Percentiles rank a stretch among this genome's conserved stretches.
These are phyloP conservation scores for Amazona guildingii DNA, from an alignment of 2,113 vertebrate species.

Conservation along the genomic window DNA sequence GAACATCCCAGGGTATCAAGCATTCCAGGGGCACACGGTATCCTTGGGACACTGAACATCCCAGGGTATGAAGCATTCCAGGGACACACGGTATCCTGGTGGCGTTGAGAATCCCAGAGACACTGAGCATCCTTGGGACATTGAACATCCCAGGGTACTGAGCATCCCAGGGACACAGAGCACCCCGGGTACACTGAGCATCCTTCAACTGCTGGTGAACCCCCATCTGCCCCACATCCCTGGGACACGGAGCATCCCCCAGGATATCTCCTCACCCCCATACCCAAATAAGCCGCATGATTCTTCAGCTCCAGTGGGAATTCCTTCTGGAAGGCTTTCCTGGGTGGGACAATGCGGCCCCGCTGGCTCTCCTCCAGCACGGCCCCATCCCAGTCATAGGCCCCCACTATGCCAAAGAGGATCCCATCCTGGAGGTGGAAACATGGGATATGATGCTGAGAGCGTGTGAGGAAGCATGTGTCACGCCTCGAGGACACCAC, in stretches of 20 bases:
- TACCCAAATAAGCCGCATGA: slow-evolving; percentile 93
- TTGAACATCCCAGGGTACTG: background rate
- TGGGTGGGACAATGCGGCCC: slow-evolving; percentile 74
- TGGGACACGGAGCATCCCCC: fast-evolving
- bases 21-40: background rate
- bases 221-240: background rate
- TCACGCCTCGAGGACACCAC: fast-evolving
- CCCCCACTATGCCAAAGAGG: slow-evolving; percentile 93
- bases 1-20: background rate
- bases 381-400: slow-evolving; percentile 92
- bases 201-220: background rate
- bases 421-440: slow-evolving; percentile 83
- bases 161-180: background rate
- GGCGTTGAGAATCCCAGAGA: background rate
- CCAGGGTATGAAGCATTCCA: no score
- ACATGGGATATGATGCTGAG: background rate
- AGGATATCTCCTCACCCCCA: background rate
- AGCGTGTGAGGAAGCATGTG: background rate
- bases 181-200: no score
- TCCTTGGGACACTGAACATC: background rate
- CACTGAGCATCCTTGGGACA: no score
- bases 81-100: fast-evolving
- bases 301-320: slow-evolving; percentile 89
- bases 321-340: slow-evolving; percentile 84
- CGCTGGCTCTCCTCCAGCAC: slow-evolving; percentile 83